phyloP scores from a whole-genome alignment of 37 sponge, comb jelly and placozoan species.

The Aphrocallistes beatrix region DNA sequence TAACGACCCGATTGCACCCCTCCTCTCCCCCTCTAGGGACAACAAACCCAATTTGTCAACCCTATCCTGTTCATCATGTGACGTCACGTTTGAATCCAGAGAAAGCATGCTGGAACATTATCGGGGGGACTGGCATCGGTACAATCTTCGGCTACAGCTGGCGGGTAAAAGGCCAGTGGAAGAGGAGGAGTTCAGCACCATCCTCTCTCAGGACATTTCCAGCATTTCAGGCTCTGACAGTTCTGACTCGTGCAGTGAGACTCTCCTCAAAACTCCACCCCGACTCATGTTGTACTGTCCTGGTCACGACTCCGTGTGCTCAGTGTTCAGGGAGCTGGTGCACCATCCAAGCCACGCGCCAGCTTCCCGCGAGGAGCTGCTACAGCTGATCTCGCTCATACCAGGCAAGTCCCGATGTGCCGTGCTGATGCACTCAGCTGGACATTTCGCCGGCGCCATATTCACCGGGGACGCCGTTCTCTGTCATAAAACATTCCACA shows the following conservation, averaged over 20 bases:
- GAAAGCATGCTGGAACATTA: slow-evolving; percentile 71
- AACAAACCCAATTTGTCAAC: background rate
- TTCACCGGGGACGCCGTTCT: slow-evolving; percentile 50
- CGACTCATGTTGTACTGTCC: slow-evolving; percentile 26
- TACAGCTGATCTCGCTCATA: background rate
- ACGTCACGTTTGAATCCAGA: slow-evolving; percentile 32
- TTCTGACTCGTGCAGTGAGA: background rate
- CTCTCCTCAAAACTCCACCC: background rate
- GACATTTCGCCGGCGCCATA: slow-evolving; percentile 92
- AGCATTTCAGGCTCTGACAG: slow-evolving; percentile 76
- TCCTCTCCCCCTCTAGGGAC: background rate
- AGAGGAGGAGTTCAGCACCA: slow-evolving; percentile 46
- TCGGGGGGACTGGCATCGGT: slow-evolving; percentile 82
- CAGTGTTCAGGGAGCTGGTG: slow-evolving; percentile 29
- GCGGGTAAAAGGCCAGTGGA: slow-evolving; percentile 33
- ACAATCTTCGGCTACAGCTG: slow-evolving; percentile 64
- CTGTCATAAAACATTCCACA: slow-evolving; percentile 90
- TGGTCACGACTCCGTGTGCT: slow-evolving; percentile 2
- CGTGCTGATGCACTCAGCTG: slow-evolving; percentile 65
- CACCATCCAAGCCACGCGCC: slow-evolving; percentile 18
- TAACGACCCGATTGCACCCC: background rate
- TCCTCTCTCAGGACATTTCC: slow-evolving; percentile 45
- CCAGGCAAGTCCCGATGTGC: background rate
- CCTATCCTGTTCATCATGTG: slow-evolving; percentile 34
- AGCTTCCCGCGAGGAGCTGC: background rate